Evolutionary conservation across 1,140 invertebrate species (phyloP).

Genomic region (Caenorhabditis elegans): WBcel235 BX284606.5:6286501-6287000

Average conservation of each 20-base stretch:
- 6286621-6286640: neutral
- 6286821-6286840: slow-evolving; percentile 86
- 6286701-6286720: neutral
- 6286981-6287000: slow-evolving; percentile 87
- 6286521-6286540: too few relatives aligned
- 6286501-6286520: too few relatives aligned
- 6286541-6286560: slow-evolving; percentile 7
- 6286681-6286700: neutral
- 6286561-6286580: neutral
- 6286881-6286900: slow-evolving; percentile 75
- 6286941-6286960: slow-evolving; percentile 85
- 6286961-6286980: slow-evolving; percentile 97
- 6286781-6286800: slow-evolving; percentile 67
- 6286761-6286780: slow-evolving; percentile 53
- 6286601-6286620: neutral
- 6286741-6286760: slow-evolving; percentile 50
- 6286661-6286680: too few relatives aligned
- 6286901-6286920: slow-evolving; percentile 93
- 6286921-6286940: slow-evolving; percentile 81
- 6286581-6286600: neutral
- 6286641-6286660: neutral
- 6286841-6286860: slow-evolving; percentile 72
- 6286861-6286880: slow-evolving; percentile 13
- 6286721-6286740: slow-evolving; percentile 41
- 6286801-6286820: slow-evolving; percentile 82